phyloP scores from a whole-genome alignment of 1,140 invertebrate species.

The Lepidurus arcticus region DNA sequence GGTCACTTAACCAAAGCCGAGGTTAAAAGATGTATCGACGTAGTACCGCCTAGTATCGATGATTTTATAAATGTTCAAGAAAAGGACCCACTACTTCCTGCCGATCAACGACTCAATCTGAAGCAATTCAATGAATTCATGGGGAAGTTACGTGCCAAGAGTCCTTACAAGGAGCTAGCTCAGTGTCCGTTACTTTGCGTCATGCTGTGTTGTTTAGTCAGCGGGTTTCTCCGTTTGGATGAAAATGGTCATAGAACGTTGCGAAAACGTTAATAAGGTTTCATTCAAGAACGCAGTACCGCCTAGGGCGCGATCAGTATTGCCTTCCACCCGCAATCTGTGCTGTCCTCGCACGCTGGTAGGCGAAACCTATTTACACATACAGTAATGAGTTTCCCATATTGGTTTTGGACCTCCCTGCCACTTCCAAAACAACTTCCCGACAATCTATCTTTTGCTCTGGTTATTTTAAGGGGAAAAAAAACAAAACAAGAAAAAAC shows the following conservation, averaged over 20 bases:
- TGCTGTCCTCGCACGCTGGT: conserved; percentile 76
- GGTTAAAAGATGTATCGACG: too few relatives aligned
- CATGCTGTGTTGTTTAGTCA: too few relatives aligned
- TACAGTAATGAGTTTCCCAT: conserved; percentile 23
- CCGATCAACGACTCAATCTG: too few relatives aligned
- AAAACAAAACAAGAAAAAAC: conserved; percentile 30
- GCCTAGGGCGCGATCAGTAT: conserved; percentile 72
- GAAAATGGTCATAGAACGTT: conserved; percentile 89
- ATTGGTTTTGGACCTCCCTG: not conserved
- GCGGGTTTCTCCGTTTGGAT: conserved; percentile 91
- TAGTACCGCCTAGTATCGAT: too few relatives aligned
- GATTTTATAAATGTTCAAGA: too few relatives aligned
- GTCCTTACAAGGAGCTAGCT: too few relatives aligned
- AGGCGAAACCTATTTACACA: conserved; percentile 59
- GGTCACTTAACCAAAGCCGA: too few relatives aligned
- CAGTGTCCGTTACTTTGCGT: too few relatives aligned
- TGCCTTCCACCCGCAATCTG: conserved; percentile 78
- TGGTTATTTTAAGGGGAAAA: conserved; percentile 5
- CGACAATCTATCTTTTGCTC: not conserved
- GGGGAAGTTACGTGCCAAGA: too few relatives aligned
- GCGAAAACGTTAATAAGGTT: conserved; percentile 57
- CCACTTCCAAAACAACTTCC: not conserved
- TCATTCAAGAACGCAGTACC: conserved; percentile 65
- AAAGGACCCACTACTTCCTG: too few relatives aligned
- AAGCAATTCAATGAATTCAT: too few relatives aligned